phyloP scores from a whole-genome alignment of 1,140 invertebrate genomes.

The Halesus radiatus region DNA sequence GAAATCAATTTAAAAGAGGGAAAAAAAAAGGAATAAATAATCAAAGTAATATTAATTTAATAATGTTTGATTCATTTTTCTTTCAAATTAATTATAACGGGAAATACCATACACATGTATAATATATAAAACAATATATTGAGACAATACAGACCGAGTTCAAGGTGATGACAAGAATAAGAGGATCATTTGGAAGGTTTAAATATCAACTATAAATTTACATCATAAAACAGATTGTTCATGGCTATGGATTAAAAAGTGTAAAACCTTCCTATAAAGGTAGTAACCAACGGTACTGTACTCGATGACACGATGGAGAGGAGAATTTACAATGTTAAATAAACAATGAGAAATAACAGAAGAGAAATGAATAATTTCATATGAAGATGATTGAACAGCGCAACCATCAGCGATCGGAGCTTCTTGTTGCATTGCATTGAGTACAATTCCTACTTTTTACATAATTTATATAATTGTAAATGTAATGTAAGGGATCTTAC shows the following conservation, averaged over 20 bases:
- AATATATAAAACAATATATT: conserved; percentile 44
- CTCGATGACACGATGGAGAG: no score
- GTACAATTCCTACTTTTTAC: conserved; percentile 48
- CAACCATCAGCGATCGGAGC: conserved; percentile 42
- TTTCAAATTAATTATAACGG: conserved; percentile 50
- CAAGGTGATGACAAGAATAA: conserved; percentile 28
- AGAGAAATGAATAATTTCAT: no score
- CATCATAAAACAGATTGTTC: conserved; percentile 7
- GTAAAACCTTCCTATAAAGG: not conserved
- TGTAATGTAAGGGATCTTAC: conserved; percentile 43
- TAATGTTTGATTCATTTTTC: conserved; percentile 50
- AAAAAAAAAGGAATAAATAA: conserved; percentile 33
- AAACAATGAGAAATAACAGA: not conserved
- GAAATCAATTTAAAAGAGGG: not conserved
- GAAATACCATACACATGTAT: conserved; percentile 40
- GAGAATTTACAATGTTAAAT: no score
- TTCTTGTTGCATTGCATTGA: conserved; percentile 33
- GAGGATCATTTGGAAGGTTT: conserved; percentile 38
- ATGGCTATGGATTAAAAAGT: conserved; percentile 4
- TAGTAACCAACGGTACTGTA: no score
- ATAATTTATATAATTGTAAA: conserved; percentile 45
- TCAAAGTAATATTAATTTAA: conserved; percentile 28
- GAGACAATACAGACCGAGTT: conserved; percentile 43
- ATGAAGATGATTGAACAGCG: conserved; percentile 13
- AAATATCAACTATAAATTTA: conserved; percentile 21